Evolutionary conservation across 2,888 invertebrate species (phyloP).

Genomic region (Lithophane semibrunnea): DNA sequence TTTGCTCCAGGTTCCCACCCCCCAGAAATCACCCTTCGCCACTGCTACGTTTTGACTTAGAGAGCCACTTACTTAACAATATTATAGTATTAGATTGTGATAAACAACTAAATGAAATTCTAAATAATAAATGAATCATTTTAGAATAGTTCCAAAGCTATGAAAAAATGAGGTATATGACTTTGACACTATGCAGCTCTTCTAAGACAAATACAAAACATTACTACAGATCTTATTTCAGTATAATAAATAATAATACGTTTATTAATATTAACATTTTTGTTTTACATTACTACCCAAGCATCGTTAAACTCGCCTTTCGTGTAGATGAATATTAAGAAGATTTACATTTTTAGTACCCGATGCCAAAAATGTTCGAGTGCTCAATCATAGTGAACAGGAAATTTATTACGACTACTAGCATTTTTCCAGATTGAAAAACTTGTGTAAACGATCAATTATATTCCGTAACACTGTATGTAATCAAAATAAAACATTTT

Average conservation of each 20-base stretch:
- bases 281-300: neutral
- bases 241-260: neutral
- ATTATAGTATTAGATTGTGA: neutral
- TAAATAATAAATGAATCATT: neutral
- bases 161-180: neutral
- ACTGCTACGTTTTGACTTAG: slow-evolving; percentile 16
- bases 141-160: neutral
- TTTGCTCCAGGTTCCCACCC: too few species aligned
- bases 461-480: slow-evolving; percentile 33
- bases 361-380: slow-evolving; percentile 20
- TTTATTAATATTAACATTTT: too few species aligned
- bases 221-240: neutral
- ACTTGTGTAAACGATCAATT: slow-evolving; percentile 57
- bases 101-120: too few species aligned
- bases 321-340: neutral
- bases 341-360: slow-evolving; percentile 5
- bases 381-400: slow-evolving; percentile 34
- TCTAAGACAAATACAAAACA: neutral
- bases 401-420: slow-evolving; percentile 25
- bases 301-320: slow-evolving; percentile 4
- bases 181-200: neutral
- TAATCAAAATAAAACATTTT: slow-evolving; percentile 62
- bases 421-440: slow-evolving; percentile 57
- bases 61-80: neutral
- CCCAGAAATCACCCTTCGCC: too few species aligned